phyloP scores from a whole-genome alignment of 2,888 invertebrate genomes.

The Phasia obesa region DNA sequence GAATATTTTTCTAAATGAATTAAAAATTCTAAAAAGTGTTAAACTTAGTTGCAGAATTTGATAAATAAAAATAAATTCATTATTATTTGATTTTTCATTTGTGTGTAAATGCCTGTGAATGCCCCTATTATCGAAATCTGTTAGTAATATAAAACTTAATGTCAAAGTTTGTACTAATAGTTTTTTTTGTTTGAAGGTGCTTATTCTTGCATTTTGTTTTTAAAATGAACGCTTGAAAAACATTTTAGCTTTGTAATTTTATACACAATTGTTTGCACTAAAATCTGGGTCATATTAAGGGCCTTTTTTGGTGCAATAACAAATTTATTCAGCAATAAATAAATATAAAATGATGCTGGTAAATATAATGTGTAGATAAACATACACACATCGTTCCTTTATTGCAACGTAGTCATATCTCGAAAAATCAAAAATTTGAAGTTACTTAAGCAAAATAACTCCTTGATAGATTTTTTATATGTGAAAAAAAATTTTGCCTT shows the following conservation, averaged over 20 bases:
- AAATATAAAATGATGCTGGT: slow-evolving; percentile 12
- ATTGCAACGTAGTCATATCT: too few relatives aligned
- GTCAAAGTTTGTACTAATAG: slow-evolving; percentile 44
- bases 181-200: slow-evolving; percentile 23
- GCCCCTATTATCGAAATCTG: not conserved
- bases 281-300: slow-evolving; percentile 46
- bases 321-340: slow-evolving; percentile 29
- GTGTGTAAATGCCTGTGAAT: not conserved
- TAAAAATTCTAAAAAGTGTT: too few relatives aligned
- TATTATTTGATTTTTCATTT: too few relatives aligned
- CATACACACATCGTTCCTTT: not conserved
- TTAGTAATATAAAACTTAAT: slow-evolving; percentile 14
- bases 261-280: slow-evolving; percentile 8
- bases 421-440: too few relatives aligned
- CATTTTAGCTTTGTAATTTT: slow-evolving; percentile 32
- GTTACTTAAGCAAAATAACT: too few relatives aligned
- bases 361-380: not conserved
- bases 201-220: slow-evolving; percentile 25
- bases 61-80: too few relatives aligned
- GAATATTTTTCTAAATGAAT: too few relatives aligned
- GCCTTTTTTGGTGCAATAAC: slow-evolving; percentile 23
- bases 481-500: too few relatives aligned
- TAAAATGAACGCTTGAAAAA: slow-evolving; percentile 38
- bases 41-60: too few relatives aligned
- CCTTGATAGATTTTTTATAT: too few relatives aligned